These are phyloP conservation scores for Brachypodius melanocephalos DNA, from an alignment of 2,113 vertebrate genomes.

Conservation along the genomic window DNA sequence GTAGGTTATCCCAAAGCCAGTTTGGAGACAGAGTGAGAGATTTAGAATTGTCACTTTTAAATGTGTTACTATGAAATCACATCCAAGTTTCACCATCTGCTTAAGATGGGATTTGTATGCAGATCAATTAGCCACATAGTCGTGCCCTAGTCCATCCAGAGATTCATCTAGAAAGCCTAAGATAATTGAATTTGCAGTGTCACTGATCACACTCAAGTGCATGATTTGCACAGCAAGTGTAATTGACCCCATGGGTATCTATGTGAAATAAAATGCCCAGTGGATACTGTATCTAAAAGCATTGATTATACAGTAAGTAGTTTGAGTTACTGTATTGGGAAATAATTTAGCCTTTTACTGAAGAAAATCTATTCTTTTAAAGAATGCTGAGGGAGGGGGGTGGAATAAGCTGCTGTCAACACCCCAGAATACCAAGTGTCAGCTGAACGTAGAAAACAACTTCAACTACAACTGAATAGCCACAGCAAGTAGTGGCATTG, in stretches of 20 bases:
- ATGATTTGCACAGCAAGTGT: neutral
- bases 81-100: slow-evolving; percentile 56
- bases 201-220: neutral
- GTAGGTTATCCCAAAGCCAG: neutral
- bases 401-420: neutral
- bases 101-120: neutral
- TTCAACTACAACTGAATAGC: neutral
- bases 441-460: neutral
- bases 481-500: neutral
- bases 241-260: neutral
- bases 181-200: neutral
- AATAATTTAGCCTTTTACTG: neutral
- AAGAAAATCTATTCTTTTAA: neutral
- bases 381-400: fast-evolving
- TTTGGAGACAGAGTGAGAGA: slow-evolving; percentile 38
- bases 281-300: neutral
- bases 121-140: slow-evolving; percentile 16
- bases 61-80: slow-evolving; percentile 48
- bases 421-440: neutral
- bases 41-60: slow-evolving; percentile 36
- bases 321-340: neutral
- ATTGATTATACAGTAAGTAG: neutral
- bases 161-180: neutral
- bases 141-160: neutral
- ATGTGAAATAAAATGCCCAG: neutral